phyloP scores from a whole-genome alignment of 2,113 vertebrate genomes.

The Chamaetylas fuelleborni region DNA sequence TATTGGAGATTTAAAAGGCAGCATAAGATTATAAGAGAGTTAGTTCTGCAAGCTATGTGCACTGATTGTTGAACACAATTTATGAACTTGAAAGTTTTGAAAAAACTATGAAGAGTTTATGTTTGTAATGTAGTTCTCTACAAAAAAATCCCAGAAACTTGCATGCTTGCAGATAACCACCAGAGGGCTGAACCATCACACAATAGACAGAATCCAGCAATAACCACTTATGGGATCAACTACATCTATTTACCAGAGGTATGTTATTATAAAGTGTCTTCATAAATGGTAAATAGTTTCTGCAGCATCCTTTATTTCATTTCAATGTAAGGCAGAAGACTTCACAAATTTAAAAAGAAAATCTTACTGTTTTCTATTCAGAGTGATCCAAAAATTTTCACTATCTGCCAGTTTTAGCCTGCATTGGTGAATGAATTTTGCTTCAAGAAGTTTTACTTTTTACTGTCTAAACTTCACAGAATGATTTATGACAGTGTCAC shows the following conservation, averaged over 20 bases:
- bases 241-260: background rate
- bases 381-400: background rate
- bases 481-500: background rate
- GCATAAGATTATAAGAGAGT: background rate
- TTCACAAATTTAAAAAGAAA: background rate
- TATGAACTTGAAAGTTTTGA: background rate
- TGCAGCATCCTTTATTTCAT: background rate
- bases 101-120: background rate
- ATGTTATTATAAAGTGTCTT: background rate
- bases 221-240: background rate
- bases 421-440: background rate
- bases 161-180: background rate
- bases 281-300: background rate
- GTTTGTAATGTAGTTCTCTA: background rate
- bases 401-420: background rate
- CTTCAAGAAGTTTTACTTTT: background rate
- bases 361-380: background rate
- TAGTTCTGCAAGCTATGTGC: background rate
- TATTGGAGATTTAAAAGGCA: background rate
- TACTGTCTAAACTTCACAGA: background rate
- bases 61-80: background rate
- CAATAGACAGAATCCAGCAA: background rate
- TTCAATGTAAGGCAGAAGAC: background rate
- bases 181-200: conserved; percentile 24
- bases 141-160: background rate